phyloP scores from a whole-genome alignment of 2,888 invertebrate species.

The Scaptomyza polygonia region DNA sequence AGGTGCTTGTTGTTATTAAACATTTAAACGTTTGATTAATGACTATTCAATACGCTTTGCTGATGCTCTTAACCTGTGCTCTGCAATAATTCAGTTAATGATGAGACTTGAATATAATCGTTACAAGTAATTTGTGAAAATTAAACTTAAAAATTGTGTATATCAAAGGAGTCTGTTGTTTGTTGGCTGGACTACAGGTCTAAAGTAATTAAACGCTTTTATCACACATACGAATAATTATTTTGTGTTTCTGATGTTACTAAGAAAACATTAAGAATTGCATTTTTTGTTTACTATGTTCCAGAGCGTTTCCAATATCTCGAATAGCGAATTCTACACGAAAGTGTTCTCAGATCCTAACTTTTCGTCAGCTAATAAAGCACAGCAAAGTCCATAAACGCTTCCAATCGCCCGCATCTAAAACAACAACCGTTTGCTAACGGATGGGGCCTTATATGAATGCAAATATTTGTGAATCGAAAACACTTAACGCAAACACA shows the following conservation, averaged over 20 bases:
- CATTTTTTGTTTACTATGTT: no score
- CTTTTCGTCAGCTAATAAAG: conserved; percentile 42
- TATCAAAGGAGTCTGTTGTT: conserved; percentile 19
- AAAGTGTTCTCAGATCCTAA: conserved; percentile 2
- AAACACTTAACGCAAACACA: conserved; percentile 76
- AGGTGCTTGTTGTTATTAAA: conserved; percentile 60
- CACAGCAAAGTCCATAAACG: conserved; percentile 40
- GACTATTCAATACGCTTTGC: conserved; percentile 48
- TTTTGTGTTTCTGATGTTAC: no score
- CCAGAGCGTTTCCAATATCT: no score
- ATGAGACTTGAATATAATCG: conserved; percentile 7
- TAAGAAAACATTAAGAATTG: no score
- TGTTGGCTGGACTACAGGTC: not conserved
- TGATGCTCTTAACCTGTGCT: conserved; percentile 24
- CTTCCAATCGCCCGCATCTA: not conserved
- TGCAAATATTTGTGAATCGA: conserved; percentile 81
- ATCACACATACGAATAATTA: no score
- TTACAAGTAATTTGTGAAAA: not conserved
- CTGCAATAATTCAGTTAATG: conserved; percentile 6
- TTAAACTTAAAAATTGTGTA: conserved; percentile 1
- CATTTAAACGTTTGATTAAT: conserved; percentile 76
- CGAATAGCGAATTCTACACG: no score
- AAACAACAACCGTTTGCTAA: conserved; percentile 6
- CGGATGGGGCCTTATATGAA: conserved; percentile 48
- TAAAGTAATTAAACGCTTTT: no score